A percentile compares a stretch with the other conserved stretches of the same genome.
Evolutionary conservation across 2,797 vertebrate genomes (phyloP).

Genomic region (Hafferia zeledoni): DNA sequence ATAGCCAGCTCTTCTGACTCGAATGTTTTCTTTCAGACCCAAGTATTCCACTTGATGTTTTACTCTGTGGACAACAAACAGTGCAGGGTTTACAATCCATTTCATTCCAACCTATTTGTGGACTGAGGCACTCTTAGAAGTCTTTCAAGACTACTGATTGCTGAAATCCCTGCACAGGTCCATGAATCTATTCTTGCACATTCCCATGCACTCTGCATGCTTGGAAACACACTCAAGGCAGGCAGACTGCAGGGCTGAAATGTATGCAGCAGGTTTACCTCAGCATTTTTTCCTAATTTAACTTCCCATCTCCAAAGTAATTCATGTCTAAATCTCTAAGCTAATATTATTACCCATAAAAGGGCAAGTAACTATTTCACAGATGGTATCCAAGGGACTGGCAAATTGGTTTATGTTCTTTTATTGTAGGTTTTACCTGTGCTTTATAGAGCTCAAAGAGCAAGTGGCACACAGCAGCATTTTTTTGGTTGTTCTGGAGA

Average conservation of each 20-base stretch:
- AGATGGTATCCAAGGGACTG: background rate
- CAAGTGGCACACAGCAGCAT: background rate
- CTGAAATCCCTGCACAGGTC: background rate
- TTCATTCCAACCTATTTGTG: background rate
- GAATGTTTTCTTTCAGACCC: constrained; percentile 96
- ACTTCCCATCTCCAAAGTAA: background rate
- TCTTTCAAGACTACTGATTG: background rate
- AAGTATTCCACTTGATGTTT: constrained; percentile 99
- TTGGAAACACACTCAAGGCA: background rate
- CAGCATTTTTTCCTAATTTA: background rate
- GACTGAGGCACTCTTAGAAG: background rate
- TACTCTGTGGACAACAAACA: constrained; percentile 79
- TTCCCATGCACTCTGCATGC: background rate
- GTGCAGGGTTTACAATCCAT: background rate
- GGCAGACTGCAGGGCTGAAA: background rate
- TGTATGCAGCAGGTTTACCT: background rate
- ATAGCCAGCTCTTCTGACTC: constrained; percentile 96
- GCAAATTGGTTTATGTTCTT: background rate
- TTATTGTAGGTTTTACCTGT: background rate
- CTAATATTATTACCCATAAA: background rate
- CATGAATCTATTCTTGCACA: background rate
- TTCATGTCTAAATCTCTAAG: background rate
- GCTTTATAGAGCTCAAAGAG: background rate
- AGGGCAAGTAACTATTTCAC: background rate
- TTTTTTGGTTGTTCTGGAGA: background rate